These are phyloP conservation scores for Gobionotothen gibberifrons DNA, from an alignment of 2,797 vertebrate species.

Conservation along the genomic window DNA sequence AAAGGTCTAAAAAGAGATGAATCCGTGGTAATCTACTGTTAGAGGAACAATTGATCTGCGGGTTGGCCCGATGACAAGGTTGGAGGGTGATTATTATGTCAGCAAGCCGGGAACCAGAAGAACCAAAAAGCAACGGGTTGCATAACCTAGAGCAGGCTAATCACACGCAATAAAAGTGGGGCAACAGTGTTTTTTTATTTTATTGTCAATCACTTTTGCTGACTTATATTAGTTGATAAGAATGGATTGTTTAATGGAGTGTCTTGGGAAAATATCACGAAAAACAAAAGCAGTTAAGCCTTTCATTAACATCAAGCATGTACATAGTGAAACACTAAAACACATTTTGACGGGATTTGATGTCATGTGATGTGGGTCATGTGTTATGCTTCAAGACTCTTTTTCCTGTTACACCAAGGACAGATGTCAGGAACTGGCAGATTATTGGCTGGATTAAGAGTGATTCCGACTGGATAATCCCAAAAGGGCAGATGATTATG, in stretches of 20 bases:
- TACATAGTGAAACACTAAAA: slow-evolving; percentile 27
- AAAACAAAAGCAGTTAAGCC: slow-evolving; percentile 41
- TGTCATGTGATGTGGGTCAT: slow-evolving; percentile 30
- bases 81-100: slow-evolving; percentile 76
- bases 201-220: slow-evolving; percentile 42
- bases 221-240: slow-evolving; percentile 31
- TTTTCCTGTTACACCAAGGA: slow-evolving; percentile 50
- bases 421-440: slow-evolving; percentile 66
- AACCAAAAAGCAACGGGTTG: slow-evolving; percentile 68
- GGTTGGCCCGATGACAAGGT: slow-evolving; percentile 79
- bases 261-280: slow-evolving; percentile 40
- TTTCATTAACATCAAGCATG: slow-evolving; percentile 29
- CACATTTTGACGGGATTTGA: slow-evolving; percentile 59
- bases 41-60: slow-evolving; percentile 83
- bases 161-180: slow-evolving; percentile 42
- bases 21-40: slow-evolving; percentile 78
- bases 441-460: slow-evolving; percentile 66
- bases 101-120: slow-evolving; percentile 62
- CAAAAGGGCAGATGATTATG: slow-evolving; percentile 59
- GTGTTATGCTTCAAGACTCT: slow-evolving; percentile 43
- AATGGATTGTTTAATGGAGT: slow-evolving; percentile 33
- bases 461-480: slow-evolving; percentile 67
- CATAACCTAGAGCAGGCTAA: slow-evolving; percentile 63
- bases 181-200: slow-evolving; percentile 39
- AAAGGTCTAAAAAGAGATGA: slow-evolving; percentile 79